Conservation (phyloP, 2,113 vertebrate species). For the Oplegnathus fasciatus region DNA sequence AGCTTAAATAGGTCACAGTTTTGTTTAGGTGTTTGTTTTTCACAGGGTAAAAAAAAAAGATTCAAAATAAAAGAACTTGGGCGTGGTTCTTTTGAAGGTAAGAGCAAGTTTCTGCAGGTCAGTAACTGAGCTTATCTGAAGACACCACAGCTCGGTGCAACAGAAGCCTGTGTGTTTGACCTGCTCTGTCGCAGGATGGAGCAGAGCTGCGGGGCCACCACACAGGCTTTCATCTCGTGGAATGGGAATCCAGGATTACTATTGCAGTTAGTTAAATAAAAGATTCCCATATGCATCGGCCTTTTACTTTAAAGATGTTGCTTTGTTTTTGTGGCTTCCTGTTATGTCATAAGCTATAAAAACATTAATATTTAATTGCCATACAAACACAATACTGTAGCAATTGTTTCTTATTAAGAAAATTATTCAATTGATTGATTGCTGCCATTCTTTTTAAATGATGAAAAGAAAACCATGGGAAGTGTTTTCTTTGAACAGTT, state of each 20-base stretch:
- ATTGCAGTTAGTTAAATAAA: slow-evolving; percentile 66
- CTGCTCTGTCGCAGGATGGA: slow-evolving; percentile 60
- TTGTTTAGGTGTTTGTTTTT: slow-evolving; percentile 74
- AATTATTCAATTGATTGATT: slow-evolving; percentile 87
- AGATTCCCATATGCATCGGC: slow-evolving; percentile 82
- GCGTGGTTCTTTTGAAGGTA: slow-evolving; percentile 69
- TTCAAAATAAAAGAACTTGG: slow-evolving; percentile 33
- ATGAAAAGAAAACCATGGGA: slow-evolving; percentile 83
- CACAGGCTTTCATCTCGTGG: slow-evolving; percentile 64
- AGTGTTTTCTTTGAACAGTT: slow-evolving; percentile 86
- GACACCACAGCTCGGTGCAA: slow-evolving; percentile 69
- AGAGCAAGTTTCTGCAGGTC: slow-evolving; percentile 84
- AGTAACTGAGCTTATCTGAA: slow-evolving; percentile 80
- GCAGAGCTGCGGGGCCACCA: slow-evolving; percentile 69
- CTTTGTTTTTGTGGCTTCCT: slow-evolving; percentile 83
- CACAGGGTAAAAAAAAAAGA: slow-evolving; percentile 75
- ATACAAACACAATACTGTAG: slow-evolving; percentile 95
- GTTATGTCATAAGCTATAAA: slow-evolving; percentile 85
- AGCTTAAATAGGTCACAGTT: slow-evolving; percentile 60
- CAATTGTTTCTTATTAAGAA: slow-evolving; percentile 89
- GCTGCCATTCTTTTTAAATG: slow-evolving; percentile 88
- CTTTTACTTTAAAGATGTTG: slow-evolving; percentile 77
- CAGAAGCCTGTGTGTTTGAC: slow-evolving; percentile 69
- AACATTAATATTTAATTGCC: slow-evolving; percentile 85
- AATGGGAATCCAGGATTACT: slow-evolving; percentile 76